A percentile compares a stretch with the other conserved stretches of the same genome.
Evolutionary conservation across 2,113 vertebrate genomes (phyloP).

Genomic region (Vidua chalybeata): DNA sequence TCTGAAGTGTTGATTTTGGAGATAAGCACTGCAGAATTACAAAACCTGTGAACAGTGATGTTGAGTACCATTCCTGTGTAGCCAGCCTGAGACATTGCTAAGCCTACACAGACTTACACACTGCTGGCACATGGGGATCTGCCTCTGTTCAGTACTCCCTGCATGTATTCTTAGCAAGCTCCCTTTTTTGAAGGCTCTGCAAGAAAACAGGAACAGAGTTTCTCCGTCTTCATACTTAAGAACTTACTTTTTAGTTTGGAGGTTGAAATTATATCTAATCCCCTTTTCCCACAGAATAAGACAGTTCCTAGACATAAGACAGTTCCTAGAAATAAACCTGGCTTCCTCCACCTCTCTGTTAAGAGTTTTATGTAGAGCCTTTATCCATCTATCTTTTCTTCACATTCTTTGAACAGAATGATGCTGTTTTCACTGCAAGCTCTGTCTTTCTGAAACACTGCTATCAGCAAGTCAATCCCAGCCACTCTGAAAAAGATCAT

Average conservation of each 20-base stretch:
- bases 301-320: not conserved
- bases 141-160: not conserved
- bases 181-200: not conserved
- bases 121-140: not conserved
- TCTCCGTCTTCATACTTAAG: not conserved
- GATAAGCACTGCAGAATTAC: not conserved
- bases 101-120: not conserved
- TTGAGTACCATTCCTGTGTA: not conserved
- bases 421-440: not conserved
- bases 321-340: not conserved
- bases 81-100: not conserved
- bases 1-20: not conserved
- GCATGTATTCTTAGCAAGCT: not conserved
- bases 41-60: not conserved
- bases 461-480: not conserved
- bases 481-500: not conserved
- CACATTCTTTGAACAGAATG: not conserved
- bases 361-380: not conserved
- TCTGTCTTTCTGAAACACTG: not conserved
- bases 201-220: not conserved
- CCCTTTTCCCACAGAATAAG: not conserved
- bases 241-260: not conserved
- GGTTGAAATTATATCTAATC: not conserved
- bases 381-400: not conserved
- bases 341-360: not conserved